These are phyloP conservation scores for Lepidurus apus DNA, from an alignment of 1,140 invertebrate genomes.

Conservation along the genomic window DNA sequence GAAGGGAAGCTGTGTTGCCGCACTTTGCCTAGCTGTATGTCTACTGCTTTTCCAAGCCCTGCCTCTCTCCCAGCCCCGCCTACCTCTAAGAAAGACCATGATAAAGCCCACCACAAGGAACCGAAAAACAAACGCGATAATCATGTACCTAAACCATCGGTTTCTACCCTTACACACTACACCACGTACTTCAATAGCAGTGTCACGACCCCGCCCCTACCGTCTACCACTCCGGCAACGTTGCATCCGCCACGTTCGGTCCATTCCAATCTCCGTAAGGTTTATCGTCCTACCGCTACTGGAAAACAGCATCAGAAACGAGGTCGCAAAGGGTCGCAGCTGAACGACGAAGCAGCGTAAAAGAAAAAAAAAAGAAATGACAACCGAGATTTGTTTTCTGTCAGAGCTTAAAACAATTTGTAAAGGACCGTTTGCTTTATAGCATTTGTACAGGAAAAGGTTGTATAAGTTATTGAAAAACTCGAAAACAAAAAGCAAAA, in stretches of 20 bases:
- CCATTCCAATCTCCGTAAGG: background rate
- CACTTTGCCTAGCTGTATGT: constrained; percentile 7
- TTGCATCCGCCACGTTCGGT: background rate
- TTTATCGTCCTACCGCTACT: background rate
- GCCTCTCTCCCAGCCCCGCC: background rate
- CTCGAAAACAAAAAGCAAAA: background rate
- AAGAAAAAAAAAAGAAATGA: background rate
- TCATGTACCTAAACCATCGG: background rate
- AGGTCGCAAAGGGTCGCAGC: background rate
- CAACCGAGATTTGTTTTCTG: background rate
- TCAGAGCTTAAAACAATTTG: background rate
- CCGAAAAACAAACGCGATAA: constrained; percentile 19
- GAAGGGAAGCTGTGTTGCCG: background rate
- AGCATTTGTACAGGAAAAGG: background rate
- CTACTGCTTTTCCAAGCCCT: background rate
- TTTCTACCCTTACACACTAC: constrained; percentile 4
- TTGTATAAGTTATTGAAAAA: background rate
- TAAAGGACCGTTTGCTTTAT: constrained; percentile 7
- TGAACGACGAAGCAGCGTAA: constrained; percentile 13
- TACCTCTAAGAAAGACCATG: constrained; percentile 1
- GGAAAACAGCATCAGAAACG: background rate
- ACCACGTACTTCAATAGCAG: constrained; percentile 12
- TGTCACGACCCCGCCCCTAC: background rate
- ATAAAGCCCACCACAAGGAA: background rate
- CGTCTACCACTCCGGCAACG: background rate